A percentile compares a stretch with the other conserved stretches of the same genome.
phyloP scores from a whole-genome alignment of 1,140 invertebrate genomes.

The Caenorhabditis latens region DNA sequence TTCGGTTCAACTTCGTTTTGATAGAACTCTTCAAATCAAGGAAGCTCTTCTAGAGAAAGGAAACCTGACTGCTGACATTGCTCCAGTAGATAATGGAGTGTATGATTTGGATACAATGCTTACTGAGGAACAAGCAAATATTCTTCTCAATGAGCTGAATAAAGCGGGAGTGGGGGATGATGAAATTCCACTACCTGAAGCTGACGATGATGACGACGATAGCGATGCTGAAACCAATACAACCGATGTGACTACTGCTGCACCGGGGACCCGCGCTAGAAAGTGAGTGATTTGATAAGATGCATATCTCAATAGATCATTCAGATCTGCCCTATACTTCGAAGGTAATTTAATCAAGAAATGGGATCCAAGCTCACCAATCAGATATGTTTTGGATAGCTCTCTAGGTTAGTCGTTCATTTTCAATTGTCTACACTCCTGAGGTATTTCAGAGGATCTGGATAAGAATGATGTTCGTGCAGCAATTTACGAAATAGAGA shows the following conservation, averaged over 20 bases:
- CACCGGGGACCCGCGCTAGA: not conserved
- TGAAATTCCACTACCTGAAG: constrained; percentile 45
- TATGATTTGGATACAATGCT: constrained; percentile 55
- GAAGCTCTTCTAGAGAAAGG: constrained; percentile 54
- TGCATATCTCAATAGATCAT: not conserved
- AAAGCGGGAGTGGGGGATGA: constrained; percentile 51
- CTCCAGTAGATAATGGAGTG: constrained; percentile 53
- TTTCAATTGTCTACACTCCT: not conserved
- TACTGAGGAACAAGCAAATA: constrained; percentile 56
- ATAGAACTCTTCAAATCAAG: constrained; percentile 55
- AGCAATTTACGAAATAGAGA: constrained; percentile 61
- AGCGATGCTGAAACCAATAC: constrained; percentile 14
- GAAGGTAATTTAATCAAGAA: constrained; percentile 55
- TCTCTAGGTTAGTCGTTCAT: not conserved
- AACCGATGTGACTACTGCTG: not conserved
- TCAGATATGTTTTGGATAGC: constrained; percentile 38
- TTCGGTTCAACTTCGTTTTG: constrained; percentile 42
- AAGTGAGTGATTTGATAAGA: constrained; percentile 14
- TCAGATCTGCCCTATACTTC: constrained; percentile 49
- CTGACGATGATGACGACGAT: constrained; percentile 20
- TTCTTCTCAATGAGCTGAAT: constrained; percentile 54
- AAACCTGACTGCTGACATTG: constrained; percentile 48
- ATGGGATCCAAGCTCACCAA: constrained; percentile 57
- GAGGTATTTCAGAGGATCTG: constrained; percentile 20
- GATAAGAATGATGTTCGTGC: constrained; percentile 63